These are phyloP conservation scores for Fistularia tabacaria DNA, from an alignment of 2,797 vertebrate genomes.

Conservation along the genomic window DNA sequence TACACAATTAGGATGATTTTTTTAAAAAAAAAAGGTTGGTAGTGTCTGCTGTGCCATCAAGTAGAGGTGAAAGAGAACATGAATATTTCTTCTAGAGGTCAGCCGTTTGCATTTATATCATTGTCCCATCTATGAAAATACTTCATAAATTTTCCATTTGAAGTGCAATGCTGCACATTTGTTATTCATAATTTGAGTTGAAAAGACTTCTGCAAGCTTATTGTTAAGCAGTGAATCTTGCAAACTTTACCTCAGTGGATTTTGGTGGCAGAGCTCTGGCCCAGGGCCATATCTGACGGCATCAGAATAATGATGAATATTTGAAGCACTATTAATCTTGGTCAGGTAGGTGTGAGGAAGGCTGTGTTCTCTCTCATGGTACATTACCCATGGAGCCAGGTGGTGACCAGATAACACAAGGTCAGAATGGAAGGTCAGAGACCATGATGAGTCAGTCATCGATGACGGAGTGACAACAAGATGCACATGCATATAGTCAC, in stretches of 20 bases:
- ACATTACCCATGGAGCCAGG: slow-evolving; percentile 56
- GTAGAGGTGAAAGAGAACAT: too few relatives aligned
- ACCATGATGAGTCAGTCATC: slow-evolving; percentile 27
- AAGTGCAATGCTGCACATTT: slow-evolving; percentile 6
- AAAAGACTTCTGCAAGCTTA: slow-evolving; percentile 29
- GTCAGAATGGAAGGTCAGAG: slow-evolving; percentile 61
- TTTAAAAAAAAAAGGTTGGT: slow-evolving; percentile 39
- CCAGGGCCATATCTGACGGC: slow-evolving; percentile 54
- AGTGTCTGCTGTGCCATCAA: too few relatives aligned
- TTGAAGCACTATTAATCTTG: slow-evolving; percentile 61
- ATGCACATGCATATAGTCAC: slow-evolving; percentile 32
- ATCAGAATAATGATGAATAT: slow-evolving; percentile 63
- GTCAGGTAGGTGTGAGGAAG: slow-evolving; percentile 56
- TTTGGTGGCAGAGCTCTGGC: slow-evolving; percentile 45
- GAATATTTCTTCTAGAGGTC: not conserved
- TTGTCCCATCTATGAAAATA: too few relatives aligned
- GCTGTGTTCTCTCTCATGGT: slow-evolving; percentile 33
- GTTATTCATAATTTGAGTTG: slow-evolving; percentile 24
- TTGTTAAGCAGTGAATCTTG: slow-evolving; percentile 27
- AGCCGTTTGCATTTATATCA: slow-evolving; percentile 3
- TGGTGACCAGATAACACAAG: slow-evolving; percentile 70
- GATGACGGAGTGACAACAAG: slow-evolving; percentile 32
- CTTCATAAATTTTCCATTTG: slow-evolving; percentile 9
- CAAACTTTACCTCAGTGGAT: slow-evolving; percentile 33
- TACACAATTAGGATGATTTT: slow-evolving; percentile 52